Evolutionary conservation across 2,113 vertebrate species (phyloP).

Genomic region (Damaliscus lunatus): DNA sequence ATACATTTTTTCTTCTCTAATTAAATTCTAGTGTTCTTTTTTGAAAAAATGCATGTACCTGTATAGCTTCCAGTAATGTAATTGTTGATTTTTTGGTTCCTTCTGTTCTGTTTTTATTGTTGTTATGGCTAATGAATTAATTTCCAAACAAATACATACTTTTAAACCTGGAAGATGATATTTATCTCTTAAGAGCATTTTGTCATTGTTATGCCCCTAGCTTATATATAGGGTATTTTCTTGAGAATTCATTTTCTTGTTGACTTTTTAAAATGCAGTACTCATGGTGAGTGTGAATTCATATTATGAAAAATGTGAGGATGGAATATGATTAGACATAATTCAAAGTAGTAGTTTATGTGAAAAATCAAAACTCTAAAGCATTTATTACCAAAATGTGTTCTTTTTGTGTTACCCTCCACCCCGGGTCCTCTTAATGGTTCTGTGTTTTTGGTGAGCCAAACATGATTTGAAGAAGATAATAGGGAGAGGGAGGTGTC

Average conservation of each 20-base stretch:
- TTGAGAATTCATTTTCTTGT: not conserved
- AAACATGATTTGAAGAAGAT: not conserved
- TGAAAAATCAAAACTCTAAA: not conserved
- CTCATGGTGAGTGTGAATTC: not conserved
- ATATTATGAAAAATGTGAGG: not conserved
- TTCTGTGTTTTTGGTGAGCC: not conserved
- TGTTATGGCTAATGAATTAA: not conserved
- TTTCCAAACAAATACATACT: conserved; percentile 4
- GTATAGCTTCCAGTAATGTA: not conserved
- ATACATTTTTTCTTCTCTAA: conserved; percentile 6
- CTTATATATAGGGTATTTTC: conserved; percentile 15
- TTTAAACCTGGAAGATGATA: not conserved
- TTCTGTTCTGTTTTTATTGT: conserved; percentile 30
- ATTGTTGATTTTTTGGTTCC: not conserved
- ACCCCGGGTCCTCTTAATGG: not conserved
- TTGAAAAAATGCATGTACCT: not conserved
- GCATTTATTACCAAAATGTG: not conserved
- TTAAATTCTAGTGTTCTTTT: conserved; percentile 3
- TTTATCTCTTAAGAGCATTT: conserved; percentile 29
- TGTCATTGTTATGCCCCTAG: not conserved
- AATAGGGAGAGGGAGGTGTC: not conserved
- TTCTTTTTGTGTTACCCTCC: not conserved
- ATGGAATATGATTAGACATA: not conserved
- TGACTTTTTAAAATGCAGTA: not conserved
- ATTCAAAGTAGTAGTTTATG: not conserved